Evolutionary conservation across 1,140 invertebrate genomes (phyloP), one percentile per base, ranked within the genome.

Genomic region (Leptinotarsa defecta): DNA sequence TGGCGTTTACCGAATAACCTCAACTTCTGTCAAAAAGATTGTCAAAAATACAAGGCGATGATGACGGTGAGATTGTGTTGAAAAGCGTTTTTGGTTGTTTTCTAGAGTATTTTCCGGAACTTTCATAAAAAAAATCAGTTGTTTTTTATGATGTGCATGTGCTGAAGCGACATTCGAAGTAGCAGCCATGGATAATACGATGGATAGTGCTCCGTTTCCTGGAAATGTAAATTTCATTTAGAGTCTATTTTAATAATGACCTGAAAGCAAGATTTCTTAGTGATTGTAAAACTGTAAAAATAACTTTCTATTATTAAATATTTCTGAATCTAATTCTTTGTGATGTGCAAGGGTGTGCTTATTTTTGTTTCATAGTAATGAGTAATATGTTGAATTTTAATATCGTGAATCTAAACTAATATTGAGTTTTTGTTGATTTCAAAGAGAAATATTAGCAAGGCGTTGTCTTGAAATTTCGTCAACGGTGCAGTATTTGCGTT

Each of bases 141-240:
- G n/a, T 43, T 68, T 68, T 13, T 15, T 68, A 68, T 68, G 43
- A 68, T 68, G 67, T 68, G 24, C 27, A 43, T 68, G 13, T 19
- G 67, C 43, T 43, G 24, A 68, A 19, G 11, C n/a, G 24, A n/a
- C 34, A 4, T 13, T 43, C 27, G 52, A 68, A 49, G 57, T 71
- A 20, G 69, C 15, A 22, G 27, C 5, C n/a, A 71, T 71, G 73
- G 73, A 74, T 49, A 74, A 67, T 48, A 65, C 67, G 34, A 74
- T 74, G 73, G 73, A 74, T 68, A 74, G 73, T 74, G 15, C 73
- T 68, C 73, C 73, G 24, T 74, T 61, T 48, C 73, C 73, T 17
- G 73, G 64, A 74, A 74, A 74, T 68, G 65, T 74, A 74, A 74
- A 68, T 68, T 27, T 74, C 34, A 22, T 65, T 67, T 62, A n/a